These are phyloP conservation scores for Epinephelus cyanopodus DNA, from an alignment of 2,113 vertebrate species.

Conservation along the genomic window DNA sequence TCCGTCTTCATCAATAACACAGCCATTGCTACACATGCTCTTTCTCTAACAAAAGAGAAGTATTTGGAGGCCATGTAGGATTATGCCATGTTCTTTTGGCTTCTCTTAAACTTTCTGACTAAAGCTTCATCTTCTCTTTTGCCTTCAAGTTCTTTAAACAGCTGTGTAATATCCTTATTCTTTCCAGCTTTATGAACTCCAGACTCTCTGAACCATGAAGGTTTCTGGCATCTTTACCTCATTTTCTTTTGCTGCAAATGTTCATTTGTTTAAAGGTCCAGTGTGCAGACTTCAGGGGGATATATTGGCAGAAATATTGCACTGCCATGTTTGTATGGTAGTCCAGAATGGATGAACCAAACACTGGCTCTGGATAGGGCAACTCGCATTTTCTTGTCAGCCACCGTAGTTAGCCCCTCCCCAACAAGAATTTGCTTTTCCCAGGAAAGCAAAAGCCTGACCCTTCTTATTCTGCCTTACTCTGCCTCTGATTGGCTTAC, in stretches of 20 bases:
- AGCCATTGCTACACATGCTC: constrained; percentile 8
- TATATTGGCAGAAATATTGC: too few relatives aligned
- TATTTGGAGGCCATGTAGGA: neutral
- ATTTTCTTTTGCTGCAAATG: constrained; percentile 2
- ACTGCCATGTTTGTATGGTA: too few relatives aligned
- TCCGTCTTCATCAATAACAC: constrained; percentile 59
- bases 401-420: too few relatives aligned
- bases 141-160: neutral
- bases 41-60: constrained; percentile 8
- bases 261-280: neutral
- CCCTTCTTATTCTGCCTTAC: too few relatives aligned
- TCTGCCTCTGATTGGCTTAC: too few relatives aligned
- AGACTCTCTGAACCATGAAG: constrained; percentile 11
- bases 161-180: constrained; percentile 20
- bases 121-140: neutral
- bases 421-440: too few relatives aligned
- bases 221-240: constrained; percentile 6
- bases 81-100: neutral
- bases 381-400: too few relatives aligned
- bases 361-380: too few relatives aligned
- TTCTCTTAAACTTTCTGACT: neutral
- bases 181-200: neutral
- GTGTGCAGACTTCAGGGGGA: too few relatives aligned
- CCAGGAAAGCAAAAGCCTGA: too few relatives aligned
- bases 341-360: too few relatives aligned